Evolutionary conservation across 2,797 vertebrate genomes (phyloP).

Genomic region (Anas acuta): DNA sequence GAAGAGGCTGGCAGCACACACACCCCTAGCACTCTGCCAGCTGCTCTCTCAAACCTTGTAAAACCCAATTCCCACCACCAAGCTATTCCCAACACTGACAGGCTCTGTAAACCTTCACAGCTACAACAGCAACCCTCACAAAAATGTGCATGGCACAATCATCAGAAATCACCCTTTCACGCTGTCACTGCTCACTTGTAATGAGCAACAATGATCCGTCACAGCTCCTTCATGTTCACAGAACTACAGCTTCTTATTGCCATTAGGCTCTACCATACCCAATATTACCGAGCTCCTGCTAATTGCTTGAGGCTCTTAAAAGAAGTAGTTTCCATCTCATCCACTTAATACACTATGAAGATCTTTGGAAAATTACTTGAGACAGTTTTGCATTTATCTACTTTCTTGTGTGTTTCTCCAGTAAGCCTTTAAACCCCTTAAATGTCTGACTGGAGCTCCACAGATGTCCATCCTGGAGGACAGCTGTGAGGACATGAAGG

Average conservation of each 20-base stretch:
- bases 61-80: not conserved
- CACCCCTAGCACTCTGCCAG: conserved; percentile 9
- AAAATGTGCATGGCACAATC: not conserved
- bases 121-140: not conserved
- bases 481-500: not conserved
- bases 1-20: conserved; percentile 1
- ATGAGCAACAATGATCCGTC: not conserved
- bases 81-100: not conserved
- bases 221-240: not conserved
- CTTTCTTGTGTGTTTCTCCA: not conserved
- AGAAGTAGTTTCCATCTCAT: not conserved
- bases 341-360: not conserved
- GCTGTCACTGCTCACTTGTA: not conserved
- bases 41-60: not conserved
- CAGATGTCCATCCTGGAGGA: not conserved
- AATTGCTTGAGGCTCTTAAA: not conserved
- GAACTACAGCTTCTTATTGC: not conserved
- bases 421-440: not conserved
- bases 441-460: not conserved
- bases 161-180: not conserved
- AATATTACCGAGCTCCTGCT: not conserved
- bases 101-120: not conserved
- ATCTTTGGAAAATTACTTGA: not conserved
- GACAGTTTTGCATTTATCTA: not conserved
- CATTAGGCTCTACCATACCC: not conserved